These are phyloP conservation scores for Lepus europaeus DNA, from an alignment of 2,113 vertebrate species.

Conservation along the genomic window DNA sequence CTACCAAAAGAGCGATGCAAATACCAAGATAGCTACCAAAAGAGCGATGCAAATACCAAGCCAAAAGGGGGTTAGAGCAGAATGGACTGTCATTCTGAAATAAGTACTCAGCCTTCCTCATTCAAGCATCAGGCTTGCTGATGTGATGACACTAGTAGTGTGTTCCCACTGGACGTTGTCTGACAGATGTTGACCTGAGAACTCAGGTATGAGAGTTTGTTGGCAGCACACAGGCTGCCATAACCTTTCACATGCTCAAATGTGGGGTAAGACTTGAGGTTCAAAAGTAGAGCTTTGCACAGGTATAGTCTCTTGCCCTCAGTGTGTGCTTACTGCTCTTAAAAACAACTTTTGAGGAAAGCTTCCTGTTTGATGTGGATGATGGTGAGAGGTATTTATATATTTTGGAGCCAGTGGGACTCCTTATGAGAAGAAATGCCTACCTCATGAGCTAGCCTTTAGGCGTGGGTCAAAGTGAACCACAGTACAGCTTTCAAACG, in stretches of 20 bases:
- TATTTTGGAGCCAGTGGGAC: not conserved
- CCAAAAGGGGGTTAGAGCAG: not conserved
- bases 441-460: constrained; percentile 28
- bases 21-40: constrained; percentile 52
- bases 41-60: constrained; percentile 35
- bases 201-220: constrained; percentile 80
- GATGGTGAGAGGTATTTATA: constrained; percentile 71
- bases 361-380: constrained; percentile 75
- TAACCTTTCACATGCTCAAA: constrained; percentile 74
- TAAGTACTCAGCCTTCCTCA: not conserved
- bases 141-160: not conserved
- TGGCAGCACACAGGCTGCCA: constrained; percentile 69
- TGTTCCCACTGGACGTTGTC: constrained; percentile 75
- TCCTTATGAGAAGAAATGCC: constrained; percentile 60
- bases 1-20: not conserved
- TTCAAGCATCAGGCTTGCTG: constrained; percentile 14
- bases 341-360: constrained; percentile 74
- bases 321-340: constrained; percentile 39
- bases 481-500: constrained; percentile 41
- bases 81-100: constrained; percentile 29
- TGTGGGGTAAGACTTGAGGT: constrained; percentile 58
- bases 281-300: constrained; percentile 68
- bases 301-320: constrained; percentile 68
- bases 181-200: constrained; percentile 78
- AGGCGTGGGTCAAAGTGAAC: constrained; percentile 11